Evolutionary conservation across 2,888 invertebrate genomes (phyloP), one percentile per base, ranked within the genome.

Genomic region (Strigamia transsilvanica): DNA sequence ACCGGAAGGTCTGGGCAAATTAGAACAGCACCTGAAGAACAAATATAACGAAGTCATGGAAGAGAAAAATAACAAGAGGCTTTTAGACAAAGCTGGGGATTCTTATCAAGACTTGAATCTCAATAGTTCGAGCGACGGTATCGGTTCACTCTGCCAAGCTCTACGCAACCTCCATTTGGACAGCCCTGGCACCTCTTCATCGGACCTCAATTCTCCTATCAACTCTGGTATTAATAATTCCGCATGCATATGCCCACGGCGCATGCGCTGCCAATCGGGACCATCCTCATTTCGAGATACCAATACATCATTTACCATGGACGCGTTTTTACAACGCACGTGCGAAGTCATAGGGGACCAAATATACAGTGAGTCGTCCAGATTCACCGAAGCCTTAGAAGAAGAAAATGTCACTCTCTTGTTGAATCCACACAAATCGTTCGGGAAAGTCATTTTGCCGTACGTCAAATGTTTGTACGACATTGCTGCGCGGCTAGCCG

Each of bases 1-100:
- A 0, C 87, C 89, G 0, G 92, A 93, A 82, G 98, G 97, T 0
- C 89, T 98, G 10, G 86, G 88, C 0, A 89, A 92, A 66, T 88
- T 98, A 12, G 97, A 98, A 87, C 90, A 90, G 77, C 93, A 94
- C 88, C 89, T 98, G 32, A 90, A 90, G 85, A 86, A 87, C 4
- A 90, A 90, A 86, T 91, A 87, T 79, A 89, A 89, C 0, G 88
- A 89, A 0, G 86, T 83, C 15, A 46, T 73, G 41, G 79, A n/a
- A 13, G 13, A 79, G 18, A 51, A 4, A 78, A 41, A 15, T 6
- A 42, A 42, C 13, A 42, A 42, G 42, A 1, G 42, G 42, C 42
- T 42, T 5, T 42, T 13, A 13, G 42, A 13, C 1, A 42, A 27
- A 3, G 27, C 5, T 1, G 13, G 13, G 15, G 46, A 46, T 15